phyloP scores from a whole-genome alignment of 2,797 vertebrate genomes.

The Notoglanidium macrostoma region DNA sequence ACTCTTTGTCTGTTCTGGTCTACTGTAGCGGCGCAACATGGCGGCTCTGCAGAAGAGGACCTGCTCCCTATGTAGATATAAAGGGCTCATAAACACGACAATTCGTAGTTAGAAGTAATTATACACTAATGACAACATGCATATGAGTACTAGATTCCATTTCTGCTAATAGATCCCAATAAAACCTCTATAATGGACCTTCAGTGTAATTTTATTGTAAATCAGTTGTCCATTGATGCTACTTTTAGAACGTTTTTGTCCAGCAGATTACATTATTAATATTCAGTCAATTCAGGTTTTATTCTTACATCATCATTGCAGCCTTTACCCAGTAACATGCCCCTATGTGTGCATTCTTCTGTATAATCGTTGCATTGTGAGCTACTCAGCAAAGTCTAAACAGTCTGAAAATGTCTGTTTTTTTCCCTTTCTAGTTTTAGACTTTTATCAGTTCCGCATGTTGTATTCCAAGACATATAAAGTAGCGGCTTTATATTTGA shows the following conservation, averaged over 20 bases:
- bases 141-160: too few species aligned
- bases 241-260: background rate
- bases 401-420: background rate
- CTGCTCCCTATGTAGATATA: too few species aligned
- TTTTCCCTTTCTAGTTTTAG: background rate
- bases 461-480: conserved; percentile 61
- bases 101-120: too few species aligned
- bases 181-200: too few species aligned
- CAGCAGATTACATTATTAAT: background rate
- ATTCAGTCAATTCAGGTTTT: background rate
- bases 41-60: too few species aligned
- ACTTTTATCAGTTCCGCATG: conserved; percentile 15
- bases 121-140: too few species aligned
- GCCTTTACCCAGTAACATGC: background rate
- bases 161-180: too few species aligned
- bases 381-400: background rate
- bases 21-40: too few species aligned
- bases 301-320: background rate
- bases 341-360: background rate
- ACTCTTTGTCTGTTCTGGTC: too few species aligned
- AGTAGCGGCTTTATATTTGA: conserved; percentile 63
- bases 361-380: background rate
- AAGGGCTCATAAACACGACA: too few species aligned
- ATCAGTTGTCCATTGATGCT: too few species aligned
- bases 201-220: too few species aligned